phyloP scores from a whole-genome alignment of 2,113 vertebrate species.

The Scytalopus superciliaris region DNA sequence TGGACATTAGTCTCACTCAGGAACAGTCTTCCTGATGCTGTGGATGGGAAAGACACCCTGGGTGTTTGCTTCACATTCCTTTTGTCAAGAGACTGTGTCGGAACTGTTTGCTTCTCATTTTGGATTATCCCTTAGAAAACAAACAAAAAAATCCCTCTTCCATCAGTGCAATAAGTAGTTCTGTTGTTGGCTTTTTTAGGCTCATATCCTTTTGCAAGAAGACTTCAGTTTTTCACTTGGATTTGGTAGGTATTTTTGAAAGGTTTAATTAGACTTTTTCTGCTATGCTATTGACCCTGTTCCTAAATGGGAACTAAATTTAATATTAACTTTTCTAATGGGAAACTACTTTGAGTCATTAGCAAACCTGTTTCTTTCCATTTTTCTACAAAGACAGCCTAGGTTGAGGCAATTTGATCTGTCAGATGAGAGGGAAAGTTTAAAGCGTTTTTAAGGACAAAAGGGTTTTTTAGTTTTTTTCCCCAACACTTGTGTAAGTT shows the following conservation, averaged over 20 bases:
- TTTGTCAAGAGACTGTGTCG: not conserved
- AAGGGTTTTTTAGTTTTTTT: not conserved
- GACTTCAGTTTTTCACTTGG: not conserved
- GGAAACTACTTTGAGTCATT: not conserved
- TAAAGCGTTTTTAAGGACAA: not conserved
- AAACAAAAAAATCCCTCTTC: not conserved
- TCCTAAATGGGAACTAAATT: not conserved
- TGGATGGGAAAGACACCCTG: not conserved
- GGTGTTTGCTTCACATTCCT: not conserved
- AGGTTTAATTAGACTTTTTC: not conserved
- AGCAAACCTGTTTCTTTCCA: not conserved
- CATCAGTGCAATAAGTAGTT: not conserved
- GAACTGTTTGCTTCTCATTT: not conserved
- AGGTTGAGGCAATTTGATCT: not conserved
- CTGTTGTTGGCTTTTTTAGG: not conserved
- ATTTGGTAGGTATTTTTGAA: not conserved
- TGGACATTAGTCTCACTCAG: not conserved
- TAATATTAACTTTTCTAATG: constrained; percentile 8
- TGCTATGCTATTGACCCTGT: not conserved
- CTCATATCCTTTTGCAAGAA: not conserved
- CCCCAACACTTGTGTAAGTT: not conserved
- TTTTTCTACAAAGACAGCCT: not conserved
- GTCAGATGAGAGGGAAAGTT: not conserved
- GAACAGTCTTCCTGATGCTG: not conserved
- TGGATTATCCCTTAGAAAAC: not conserved